A percentile compares a stretch with the other conserved stretches of the same genome.
Evolutionary conservation across 92 coral and sea anemone genomes (phyloP).

Genomic region (Siderastrea radians): DNA sequence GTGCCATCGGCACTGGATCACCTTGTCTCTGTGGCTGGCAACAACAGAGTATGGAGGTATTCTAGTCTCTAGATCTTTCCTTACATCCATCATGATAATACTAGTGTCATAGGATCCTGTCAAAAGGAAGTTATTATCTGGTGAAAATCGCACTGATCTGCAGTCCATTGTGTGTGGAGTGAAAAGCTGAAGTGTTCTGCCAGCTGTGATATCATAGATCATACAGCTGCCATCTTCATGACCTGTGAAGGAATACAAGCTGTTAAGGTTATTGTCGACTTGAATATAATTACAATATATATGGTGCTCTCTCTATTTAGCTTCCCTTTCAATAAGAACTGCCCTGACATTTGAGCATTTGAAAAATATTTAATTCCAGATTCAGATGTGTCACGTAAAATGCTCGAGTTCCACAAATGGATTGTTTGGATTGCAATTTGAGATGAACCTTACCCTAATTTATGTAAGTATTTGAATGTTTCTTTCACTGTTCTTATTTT

Average conservation of each 20-base stretch:
- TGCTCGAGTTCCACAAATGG: too few relatives aligned
- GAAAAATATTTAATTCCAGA: too few relatives aligned
- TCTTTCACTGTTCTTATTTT: too few relatives aligned
- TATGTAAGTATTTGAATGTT: too few relatives aligned
- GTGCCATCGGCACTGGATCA: constrained; percentile 99
- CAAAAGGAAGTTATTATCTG: constrained; percentile 89
- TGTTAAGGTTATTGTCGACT: neutral
- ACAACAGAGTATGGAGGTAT: constrained; percentile 85
- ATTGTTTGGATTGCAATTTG: too few relatives aligned
- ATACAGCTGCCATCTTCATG: constrained; percentile 98
- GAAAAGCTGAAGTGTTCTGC: constrained; percentile 87
- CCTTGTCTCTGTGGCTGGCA: constrained; percentile 92
- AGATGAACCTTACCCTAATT: too few relatives aligned
- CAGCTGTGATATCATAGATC: constrained; percentile 97
- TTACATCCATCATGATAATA: constrained; percentile 80
- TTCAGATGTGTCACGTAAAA: too few relatives aligned
- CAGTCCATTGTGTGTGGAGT: constrained; percentile 97
- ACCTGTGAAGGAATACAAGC: constrained; percentile 60
- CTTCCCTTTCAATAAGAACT: too few relatives aligned
- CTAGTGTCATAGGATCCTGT: constrained; percentile 96
- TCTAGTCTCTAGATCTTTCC: constrained; percentile 73
- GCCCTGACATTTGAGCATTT: too few relatives aligned
- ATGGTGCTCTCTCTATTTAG: too few relatives aligned
- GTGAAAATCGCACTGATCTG: constrained; percentile 96
- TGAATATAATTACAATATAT: too few relatives aligned